Conservation (phyloP, 2,888 invertebrate genomes). For the Creontiades dilutus region DNA sequence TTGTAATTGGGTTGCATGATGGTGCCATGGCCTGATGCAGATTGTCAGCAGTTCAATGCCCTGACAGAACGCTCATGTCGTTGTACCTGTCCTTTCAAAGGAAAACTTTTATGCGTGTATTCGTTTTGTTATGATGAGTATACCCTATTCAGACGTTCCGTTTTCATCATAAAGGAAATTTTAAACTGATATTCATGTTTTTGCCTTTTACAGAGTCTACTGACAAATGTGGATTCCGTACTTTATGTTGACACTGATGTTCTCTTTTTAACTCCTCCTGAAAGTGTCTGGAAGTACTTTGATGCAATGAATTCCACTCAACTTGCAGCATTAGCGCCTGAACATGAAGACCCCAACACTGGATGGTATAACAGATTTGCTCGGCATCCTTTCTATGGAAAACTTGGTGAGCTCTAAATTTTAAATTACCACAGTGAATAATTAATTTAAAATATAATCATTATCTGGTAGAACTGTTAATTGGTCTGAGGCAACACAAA, state of each 20-base stretch:
- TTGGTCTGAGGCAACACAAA: no score
- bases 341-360: constrained; percentile 94
- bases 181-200: not conserved
- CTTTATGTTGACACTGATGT: constrained; percentile 96
- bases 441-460: no score
- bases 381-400: constrained; percentile 95
- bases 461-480: no score
- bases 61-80: no score
- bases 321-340: constrained; percentile 91
- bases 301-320: constrained; percentile 89
- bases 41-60: no score
- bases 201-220: constrained; percentile 84
- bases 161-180: not conserved
- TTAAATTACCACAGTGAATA: not conserved
- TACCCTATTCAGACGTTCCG: no score
- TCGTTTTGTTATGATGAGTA: no score
- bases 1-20: no score
- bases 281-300: constrained; percentile 91
- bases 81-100: no score
- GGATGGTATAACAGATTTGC: constrained; percentile 98
- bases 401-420: constrained; percentile 82
- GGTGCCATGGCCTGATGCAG: no score
- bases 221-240: constrained; percentile 89
- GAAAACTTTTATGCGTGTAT: no score
- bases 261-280: constrained; percentile 90